These are phyloP conservation scores for Standfussiana lucernea DNA, from an alignment of 2,888 invertebrate species.

Conservation along the genomic window DNA sequence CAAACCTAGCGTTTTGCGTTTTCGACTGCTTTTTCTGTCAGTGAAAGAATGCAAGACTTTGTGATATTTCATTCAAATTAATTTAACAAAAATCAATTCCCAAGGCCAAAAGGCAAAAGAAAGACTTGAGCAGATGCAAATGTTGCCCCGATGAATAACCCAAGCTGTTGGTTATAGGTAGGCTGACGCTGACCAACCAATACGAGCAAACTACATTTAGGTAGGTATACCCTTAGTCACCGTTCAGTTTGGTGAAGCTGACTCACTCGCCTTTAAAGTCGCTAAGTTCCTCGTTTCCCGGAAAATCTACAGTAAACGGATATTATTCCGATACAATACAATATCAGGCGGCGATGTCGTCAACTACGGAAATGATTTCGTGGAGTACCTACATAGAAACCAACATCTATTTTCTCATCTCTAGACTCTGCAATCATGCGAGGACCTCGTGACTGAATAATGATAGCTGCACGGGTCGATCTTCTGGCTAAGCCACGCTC, in stretches of 20 bases:
- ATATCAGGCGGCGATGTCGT: not conserved
- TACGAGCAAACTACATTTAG: conserved; percentile 27
- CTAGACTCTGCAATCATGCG: not conserved
- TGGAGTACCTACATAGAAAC: not conserved
- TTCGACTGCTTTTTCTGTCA: not conserved
- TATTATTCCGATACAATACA: not conserved
- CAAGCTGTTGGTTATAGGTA: conserved; percentile 29
- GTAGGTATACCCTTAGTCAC: conserved; percentile 25
- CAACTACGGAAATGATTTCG: not conserved
- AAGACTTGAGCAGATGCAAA: conserved; percentile 38
- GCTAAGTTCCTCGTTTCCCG: not conserved
- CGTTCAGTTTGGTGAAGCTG: conserved; percentile 9
- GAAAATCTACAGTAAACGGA: not conserved
- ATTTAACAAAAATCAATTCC: not conserved
- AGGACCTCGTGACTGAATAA: not conserved
- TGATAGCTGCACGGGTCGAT: not conserved
- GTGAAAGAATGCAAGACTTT: not conserved
- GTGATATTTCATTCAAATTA: not conserved
- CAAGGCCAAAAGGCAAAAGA: conserved; percentile 20
- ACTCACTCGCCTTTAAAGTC: conserved; percentile 3
- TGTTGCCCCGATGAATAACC: conserved; percentile 30
- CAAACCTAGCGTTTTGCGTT: not conserved
- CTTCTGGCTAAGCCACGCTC: not conserved
- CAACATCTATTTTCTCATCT: not conserved
- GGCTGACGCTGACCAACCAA: conserved; percentile 22